These are phyloP conservation scores for Micromussa lordhowensis DNA, from an alignment of 92 coral and sea anemone species.

Conservation along the genomic window DNA sequence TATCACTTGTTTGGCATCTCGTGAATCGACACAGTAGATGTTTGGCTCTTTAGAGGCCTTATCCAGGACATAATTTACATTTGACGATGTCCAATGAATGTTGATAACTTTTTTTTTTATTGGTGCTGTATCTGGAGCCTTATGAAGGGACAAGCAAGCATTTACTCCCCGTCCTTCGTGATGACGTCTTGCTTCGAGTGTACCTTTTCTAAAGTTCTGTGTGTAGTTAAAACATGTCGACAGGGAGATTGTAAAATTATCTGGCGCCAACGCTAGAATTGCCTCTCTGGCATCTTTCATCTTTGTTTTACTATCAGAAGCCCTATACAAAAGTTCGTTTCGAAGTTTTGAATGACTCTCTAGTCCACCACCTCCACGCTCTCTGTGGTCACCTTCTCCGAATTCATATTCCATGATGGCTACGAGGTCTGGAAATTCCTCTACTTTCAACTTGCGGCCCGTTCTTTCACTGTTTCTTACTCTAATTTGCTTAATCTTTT, in stretches of 20 bases:
- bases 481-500: slow-evolving; percentile 40
- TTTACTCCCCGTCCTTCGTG: slow-evolving; percentile 54
- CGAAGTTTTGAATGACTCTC: slow-evolving; percentile 60
- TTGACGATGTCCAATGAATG: slow-evolving; percentile 44
- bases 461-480: slow-evolving; percentile 37
- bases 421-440: slow-evolving; percentile 56
- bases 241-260: slow-evolving; percentile 38
- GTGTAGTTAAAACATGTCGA: slow-evolving; percentile 63
- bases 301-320: slow-evolving; percentile 54
- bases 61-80: slow-evolving; percentile 48
- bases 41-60: slow-evolving; percentile 24
- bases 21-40: slow-evolving; percentile 49
- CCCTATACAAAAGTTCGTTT: slow-evolving; percentile 52
- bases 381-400: slow-evolving; percentile 50
- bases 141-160: slow-evolving; percentile 63
- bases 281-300: slow-evolving; percentile 64
- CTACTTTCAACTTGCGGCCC: slow-evolving; percentile 51
- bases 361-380: slow-evolving; percentile 60
- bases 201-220: slow-evolving; percentile 54
- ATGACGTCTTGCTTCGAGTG: slow-evolving; percentile 53
- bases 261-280: slow-evolving; percentile 53
- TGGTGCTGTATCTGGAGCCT: slow-evolving; percentile 63
- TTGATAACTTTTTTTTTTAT: slow-evolving; percentile 41
- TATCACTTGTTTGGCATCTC: slow-evolving; percentile 60
- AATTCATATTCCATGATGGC: slow-evolving; percentile 47